These are phyloP conservation scores for Zeuzera pyrina DNA, from an alignment of 2,888 invertebrate species.

Conservation along the genomic window DNA sequence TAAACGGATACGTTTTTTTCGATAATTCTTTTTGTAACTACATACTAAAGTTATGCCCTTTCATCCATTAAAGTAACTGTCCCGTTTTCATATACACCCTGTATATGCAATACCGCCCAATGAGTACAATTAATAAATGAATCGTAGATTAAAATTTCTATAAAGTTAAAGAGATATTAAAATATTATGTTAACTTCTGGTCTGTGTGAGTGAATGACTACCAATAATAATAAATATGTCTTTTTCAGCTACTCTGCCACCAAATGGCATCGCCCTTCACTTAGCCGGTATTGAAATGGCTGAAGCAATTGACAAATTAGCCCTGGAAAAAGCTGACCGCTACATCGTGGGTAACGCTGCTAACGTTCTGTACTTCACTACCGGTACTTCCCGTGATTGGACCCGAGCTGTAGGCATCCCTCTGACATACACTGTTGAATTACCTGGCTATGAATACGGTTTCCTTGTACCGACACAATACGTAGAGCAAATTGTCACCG, in stretches of 20 bases:
- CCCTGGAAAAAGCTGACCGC: conserved; percentile 40
- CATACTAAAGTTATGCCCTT: no score
- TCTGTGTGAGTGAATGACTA: no score
- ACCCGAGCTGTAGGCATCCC: conserved; percentile 72
- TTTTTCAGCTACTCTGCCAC: conserved; percentile 55
- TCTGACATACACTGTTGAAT: conserved; percentile 77
- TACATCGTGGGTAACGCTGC: conserved; percentile 75
- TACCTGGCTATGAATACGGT: conserved; percentile 72
- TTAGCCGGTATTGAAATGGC: conserved; percentile 51
- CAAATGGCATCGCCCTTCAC: conserved; percentile 61
- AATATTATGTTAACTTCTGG: no score
- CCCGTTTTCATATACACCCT: no score
- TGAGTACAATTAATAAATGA: no score
- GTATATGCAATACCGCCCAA: no score
- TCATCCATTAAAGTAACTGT: no score
- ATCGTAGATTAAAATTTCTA: no score
- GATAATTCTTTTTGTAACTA: no score
- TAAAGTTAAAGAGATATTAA: no score
- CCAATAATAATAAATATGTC: no score
- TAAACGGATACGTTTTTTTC: no score
- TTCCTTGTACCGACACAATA: conserved; percentile 73
- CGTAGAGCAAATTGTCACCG: conserved; percentile 70
- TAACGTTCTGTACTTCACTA: conserved; percentile 69
- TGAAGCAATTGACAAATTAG: conserved; percentile 50
- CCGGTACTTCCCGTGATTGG: conserved; percentile 81